Evolutionary conservation across 2,797 vertebrate genomes (phyloP).

Genomic region (Bradypodion pumilum): DNA sequence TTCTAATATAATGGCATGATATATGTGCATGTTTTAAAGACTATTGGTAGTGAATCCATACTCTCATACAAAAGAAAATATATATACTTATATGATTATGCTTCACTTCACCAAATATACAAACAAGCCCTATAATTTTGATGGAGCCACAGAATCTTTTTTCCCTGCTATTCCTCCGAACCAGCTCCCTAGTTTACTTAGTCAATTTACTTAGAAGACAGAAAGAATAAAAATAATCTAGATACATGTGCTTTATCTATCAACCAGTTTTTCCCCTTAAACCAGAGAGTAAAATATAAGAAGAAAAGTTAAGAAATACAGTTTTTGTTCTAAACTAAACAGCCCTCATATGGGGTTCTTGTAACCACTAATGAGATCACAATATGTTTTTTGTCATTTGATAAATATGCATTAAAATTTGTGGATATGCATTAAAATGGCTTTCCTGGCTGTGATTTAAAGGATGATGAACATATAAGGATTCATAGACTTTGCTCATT

Average conservation of each 20-base stretch:
- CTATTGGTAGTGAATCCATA: slow-evolving; percentile 21
- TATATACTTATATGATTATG: slow-evolving; percentile 1
- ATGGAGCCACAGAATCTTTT: background rate
- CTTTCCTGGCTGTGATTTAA: too few relatives aligned
- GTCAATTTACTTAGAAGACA: too few relatives aligned
- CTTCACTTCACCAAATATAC: slow-evolving; percentile 35
- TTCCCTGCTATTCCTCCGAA: background rate
- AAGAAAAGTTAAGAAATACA: background rate
- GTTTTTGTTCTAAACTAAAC: too few relatives aligned
- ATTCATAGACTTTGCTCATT: too few relatives aligned
- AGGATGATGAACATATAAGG: too few relatives aligned
- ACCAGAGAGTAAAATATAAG: background rate
- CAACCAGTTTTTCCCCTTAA: too few relatives aligned
- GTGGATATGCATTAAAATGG: too few relatives aligned
- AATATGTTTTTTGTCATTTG: too few relatives aligned
- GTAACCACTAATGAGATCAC: too few relatives aligned
- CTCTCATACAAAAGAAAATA: slow-evolving; percentile 45
- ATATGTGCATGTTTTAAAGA: slow-evolving; percentile 19
- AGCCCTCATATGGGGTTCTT: too few relatives aligned
- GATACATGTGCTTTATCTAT: background rate
- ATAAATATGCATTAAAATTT: too few relatives aligned
- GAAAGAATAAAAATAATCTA: background rate
- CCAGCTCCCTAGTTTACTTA: background rate
- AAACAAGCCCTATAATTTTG: background rate
- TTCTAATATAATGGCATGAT: slow-evolving; percentile 41